Conservation (phyloP, 1,140 invertebrate species). For the Apolygus lucorum region DNA sequence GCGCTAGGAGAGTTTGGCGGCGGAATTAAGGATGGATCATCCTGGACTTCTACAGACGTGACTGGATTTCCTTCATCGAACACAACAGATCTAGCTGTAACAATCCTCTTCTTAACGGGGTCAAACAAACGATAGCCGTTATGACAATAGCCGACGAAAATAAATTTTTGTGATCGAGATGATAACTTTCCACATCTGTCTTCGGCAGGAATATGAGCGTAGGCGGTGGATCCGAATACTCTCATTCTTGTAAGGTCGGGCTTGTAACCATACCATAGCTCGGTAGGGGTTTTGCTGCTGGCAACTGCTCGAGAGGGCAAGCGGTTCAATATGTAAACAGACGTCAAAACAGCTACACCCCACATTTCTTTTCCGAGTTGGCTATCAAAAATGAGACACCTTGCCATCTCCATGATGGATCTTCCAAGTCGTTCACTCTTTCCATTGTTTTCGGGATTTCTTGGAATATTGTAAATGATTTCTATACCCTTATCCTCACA, state of each 20-base stretch:
- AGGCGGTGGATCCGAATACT: conserved; percentile 29
- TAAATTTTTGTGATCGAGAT: neutral
- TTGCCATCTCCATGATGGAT: conserved; percentile 1
- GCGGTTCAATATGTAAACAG: neutral
- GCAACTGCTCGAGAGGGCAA: neutral
- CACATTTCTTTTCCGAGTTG: neutral
- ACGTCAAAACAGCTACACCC: neutral
- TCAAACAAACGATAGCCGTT: too few relatives aligned
- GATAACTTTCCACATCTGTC: conserved; percentile 1
- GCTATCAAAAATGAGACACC: neutral
- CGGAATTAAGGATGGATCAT: neutral
- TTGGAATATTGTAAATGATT: conserved; percentile 14
- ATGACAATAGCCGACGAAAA: conserved; percentile 2
- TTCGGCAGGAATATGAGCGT: conserved; percentile 17
- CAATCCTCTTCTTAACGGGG: neutral
- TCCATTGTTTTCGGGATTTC: conserved; percentile 9
- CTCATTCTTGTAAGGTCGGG: conserved; percentile 30
- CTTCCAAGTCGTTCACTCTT: neutral
- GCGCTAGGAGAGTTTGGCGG: neutral
- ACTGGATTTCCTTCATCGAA: neutral
- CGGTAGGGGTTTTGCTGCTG: conserved; percentile 21
- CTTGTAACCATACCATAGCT: conserved; percentile 27
- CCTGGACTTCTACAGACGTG: neutral
- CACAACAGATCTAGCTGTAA: neutral
- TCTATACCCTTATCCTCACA: neutral